phyloP scores from a whole-genome alignment of 2,797 vertebrate genomes.

The Loris lydekkerianus region DNA sequence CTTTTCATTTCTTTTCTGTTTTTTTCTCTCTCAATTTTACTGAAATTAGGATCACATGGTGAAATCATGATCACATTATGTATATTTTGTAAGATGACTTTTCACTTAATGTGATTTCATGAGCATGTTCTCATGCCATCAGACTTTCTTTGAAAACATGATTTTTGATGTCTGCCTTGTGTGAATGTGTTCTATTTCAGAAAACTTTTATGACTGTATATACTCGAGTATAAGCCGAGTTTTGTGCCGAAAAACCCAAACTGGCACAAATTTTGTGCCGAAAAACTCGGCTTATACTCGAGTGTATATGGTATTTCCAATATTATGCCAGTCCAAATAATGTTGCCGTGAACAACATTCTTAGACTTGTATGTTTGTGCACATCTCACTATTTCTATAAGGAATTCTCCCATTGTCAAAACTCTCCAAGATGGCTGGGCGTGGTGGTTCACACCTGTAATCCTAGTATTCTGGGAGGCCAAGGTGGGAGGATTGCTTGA shows the following conservation, averaged over 20 bases:
- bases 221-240: no score
- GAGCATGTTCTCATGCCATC: not conserved
- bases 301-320: not conserved
- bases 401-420: not conserved
- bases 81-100: conserved; percentile 27
- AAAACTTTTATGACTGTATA: not conserved
- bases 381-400: not conserved
- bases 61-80: conserved; percentile 5
- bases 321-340: not conserved
- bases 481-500: no score
- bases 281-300: no score
- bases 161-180: conserved; percentile 6
- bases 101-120: not conserved
- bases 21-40: not conserved
- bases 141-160: not conserved
- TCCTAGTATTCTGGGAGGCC: no score
- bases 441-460: no score
- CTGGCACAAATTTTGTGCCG: no score
- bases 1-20: not conserved
- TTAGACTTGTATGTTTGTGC: not conserved
- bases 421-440: not conserved
- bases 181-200: not conserved
- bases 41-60: not conserved
- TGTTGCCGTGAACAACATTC: not conserved
- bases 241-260: no score